Percentiles rank a stretch among this genome's conserved stretches.
Evolutionary conservation across 1,140 invertebrate species (phyloP).

Genomic region (Bombyx mori): ASM3026992v2 NC_085110.1:14577001-14577500

Average conservation of each 20-base stretch:
- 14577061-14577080: conserved; percentile 94
- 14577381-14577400: conserved; percentile 95
- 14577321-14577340: too few species aligned
- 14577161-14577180: too few species aligned
- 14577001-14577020: conserved; percentile 97
- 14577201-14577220: too few species aligned
- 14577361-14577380: conserved; percentile 93
- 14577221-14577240: too few species aligned
- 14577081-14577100: conserved; percentile 80
- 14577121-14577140: too few species aligned
- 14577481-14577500: conserved; percentile 98
- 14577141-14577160: too few species aligned
- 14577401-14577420: conserved; percentile 98
- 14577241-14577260: too few species aligned
- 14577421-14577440: conserved; percentile 98
- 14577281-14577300: too few species aligned
- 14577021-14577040: conserved; percentile 96
- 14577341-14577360: too few species aligned
- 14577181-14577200: too few species aligned
- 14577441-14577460: conserved; percentile 95
- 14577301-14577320: too few species aligned
- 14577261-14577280: too few species aligned
- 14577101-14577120: not conserved
- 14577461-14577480: conserved; percentile 96
- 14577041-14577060: conserved; percentile 96